Base-by-base conservation (phyloP, 2,888 invertebrate genomes). In the Netelia virgata region DNA sequence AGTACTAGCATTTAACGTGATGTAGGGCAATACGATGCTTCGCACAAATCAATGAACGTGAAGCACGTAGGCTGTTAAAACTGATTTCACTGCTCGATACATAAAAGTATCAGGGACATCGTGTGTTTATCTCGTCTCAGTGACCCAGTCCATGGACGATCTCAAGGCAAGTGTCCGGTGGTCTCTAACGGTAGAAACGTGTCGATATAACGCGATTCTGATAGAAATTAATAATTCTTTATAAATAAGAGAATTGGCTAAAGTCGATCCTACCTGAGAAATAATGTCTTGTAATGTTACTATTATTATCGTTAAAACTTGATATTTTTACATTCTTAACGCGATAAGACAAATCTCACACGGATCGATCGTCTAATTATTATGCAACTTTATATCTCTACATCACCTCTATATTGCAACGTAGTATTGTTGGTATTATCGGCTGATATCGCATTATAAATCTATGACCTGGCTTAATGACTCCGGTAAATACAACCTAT, bases 401-500 rank as follows among this genome's bases (percentile, higher is more conserved):
- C 2, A 47, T 11, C 47, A 47, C 14, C 14, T 14, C 10, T 14
- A 47, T 14, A 59, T 63, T 63, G 28, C 63, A 63, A 63, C 43
- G 23, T 63, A 9, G 28, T 55, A 66, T 16, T 66, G 18, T 55
- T 41, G 64, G 20, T 8, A 61, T 59, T 57, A 59, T 82, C 77
- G 61, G 43, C 61, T 55, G 82, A 61, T 53, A 68, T 66, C 61
- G 23, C 53, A 61, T 82, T 43, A 50, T 68, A 8, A 55, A 61
- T 55, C 68, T 28, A 43, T 72, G 73, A 77, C 68, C 68, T 18
- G 66, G 43, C 16, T 55, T 74, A 61, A 83, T 55, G 43, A 68
- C 23, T 16, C 36, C 3, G 47, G 23, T 41, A 41, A 41, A 53
- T 57, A 63, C 28, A 41, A 1, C 8, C 23, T 9, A 59, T 59